Evolutionary conservation across 2,113 vertebrate genomes (phyloP).

Genomic region (cat (Felis catus)): F.catus_Fca126_mat1.0 CM031419.1:189899001-189899500

Average conservation of each 20-base stretch:
- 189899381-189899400: not conserved
- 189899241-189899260: not conserved
- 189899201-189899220: not conserved
- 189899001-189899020: no score
- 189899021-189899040: no score
- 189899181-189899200: not conserved
- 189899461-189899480: not conserved
- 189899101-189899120: not conserved
- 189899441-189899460: not conserved
- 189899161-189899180: not conserved
- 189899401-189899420: not conserved
- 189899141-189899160: not conserved
- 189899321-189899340: not conserved
- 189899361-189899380: not conserved
- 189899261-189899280: not conserved
- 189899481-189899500: conserved; percentile 60
- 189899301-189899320: not conserved
- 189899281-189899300: not conserved
- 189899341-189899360: conserved; percentile 1
- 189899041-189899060: no score
- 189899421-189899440: conserved; percentile 20
- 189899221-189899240: conserved; percentile 7
- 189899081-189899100: no score
- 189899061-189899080: no score
- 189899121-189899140: not conserved